These are phyloP conservation scores for Philereme vetulata DNA, from an alignment of 2,888 invertebrate species.

Conservation along the genomic window DNA sequence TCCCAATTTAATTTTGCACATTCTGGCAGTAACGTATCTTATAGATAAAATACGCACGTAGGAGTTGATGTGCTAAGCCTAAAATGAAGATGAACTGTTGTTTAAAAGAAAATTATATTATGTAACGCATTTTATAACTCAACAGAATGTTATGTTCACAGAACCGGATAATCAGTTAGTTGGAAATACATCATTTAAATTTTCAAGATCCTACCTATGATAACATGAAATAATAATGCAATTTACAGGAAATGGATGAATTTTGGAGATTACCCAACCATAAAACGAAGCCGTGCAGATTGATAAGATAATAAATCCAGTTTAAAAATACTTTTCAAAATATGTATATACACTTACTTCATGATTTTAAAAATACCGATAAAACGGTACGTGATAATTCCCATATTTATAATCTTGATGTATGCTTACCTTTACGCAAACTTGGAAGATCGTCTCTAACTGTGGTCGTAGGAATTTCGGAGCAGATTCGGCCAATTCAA, in stretches of 20 bases:
- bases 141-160: too few species aligned
- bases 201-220: neutral
- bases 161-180: neutral
- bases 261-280: neutral
- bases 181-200: neutral
- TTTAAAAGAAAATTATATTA: too few species aligned
- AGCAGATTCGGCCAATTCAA: slow-evolving; percentile 96
- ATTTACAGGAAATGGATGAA: neutral
- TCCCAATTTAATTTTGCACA: slow-evolving; percentile 72
- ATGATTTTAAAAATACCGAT: too few species aligned
- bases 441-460: slow-evolving; percentile 89
- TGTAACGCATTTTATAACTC: too few species aligned
- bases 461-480: slow-evolving; percentile 97
- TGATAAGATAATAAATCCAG: slow-evolving; percentile 12
- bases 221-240: neutral
- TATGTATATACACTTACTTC: too few species aligned
- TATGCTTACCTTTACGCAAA: slow-evolving; percentile 50
- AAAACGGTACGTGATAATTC: too few species aligned
- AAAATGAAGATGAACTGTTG: too few species aligned
- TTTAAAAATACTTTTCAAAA: neutral
- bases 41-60: slow-evolving; percentile 60
- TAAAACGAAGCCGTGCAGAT: neutral
- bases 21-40: slow-evolving; percentile 65
- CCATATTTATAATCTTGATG: neutral
- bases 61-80: slow-evolving; percentile 53